Base-by-base conservation (phyloP, 2,797 vertebrate genomes). In the Falco naumanni region DNA sequence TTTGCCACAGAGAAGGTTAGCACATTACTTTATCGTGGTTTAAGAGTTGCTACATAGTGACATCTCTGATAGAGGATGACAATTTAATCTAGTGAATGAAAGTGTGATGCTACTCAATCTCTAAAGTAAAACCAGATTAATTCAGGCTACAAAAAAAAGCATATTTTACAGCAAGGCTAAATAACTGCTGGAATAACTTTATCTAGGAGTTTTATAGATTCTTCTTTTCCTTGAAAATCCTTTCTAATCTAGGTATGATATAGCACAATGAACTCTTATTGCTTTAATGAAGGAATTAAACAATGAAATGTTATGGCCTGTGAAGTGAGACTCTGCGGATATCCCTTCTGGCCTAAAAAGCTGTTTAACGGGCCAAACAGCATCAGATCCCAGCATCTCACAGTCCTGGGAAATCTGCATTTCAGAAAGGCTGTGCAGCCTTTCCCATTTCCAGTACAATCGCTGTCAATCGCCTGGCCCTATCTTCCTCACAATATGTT, bases 211-310 rank as follows among this genome's bases (percentile, higher is more conserved):
- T 95, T 84, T 81, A 79, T 79, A 88, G 74, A 72, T 84, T 84
- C 47, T 90, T 95, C 57, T 91, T 90, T 86, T 88, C 41, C 57
- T 43, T 94, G 34, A 90, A 88, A 94, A 92, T 76, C 66, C 51
- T 90, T 86, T 93, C 85, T 8, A 89, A 93, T 96, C 68, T 92
- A 87, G 89, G 83, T 95, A 77, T 57, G 92, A 61, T 92, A 64
- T n/a, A 77, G 45, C 89, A 86, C 41, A 80, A 65, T 81, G 79
- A 93, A 80, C 56, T 88, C 71, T 88, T 78, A 71, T 22, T 77
- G 53, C 89, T 91, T 91, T 94, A 95, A 94, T 95, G 91, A 93
- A 94, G 61, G 71, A 91, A 94, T 87, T 92, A 95, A 95, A 89
- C 11, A 80, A 72, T 78, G 84, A 85, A 94, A 77, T 95, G 45